Evolutionary conservation across 2,797 vertebrate genomes (phyloP), one percentile per base, ranked within the genome.

Genomic region (Perodicticus potto): DNA sequence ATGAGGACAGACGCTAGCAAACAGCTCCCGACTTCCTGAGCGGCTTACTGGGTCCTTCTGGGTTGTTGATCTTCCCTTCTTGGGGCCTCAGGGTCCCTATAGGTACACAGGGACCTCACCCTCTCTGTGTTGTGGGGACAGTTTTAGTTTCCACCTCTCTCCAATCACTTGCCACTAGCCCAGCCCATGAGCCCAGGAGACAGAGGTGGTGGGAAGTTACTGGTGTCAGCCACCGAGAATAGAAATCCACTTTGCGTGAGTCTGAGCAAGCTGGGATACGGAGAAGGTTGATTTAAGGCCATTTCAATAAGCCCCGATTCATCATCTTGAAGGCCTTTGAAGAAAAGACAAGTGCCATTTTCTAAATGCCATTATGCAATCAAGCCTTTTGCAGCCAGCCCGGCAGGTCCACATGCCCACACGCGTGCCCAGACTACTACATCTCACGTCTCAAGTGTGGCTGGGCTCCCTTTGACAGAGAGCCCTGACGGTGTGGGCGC

Each of bases 341-440:
- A 96, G 69, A 96, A 86, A 95, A 95, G 70, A 91, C 59, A 91
- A 94, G 67, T 90, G 49, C 40, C 84, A 86, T 93, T 93, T 93
- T 93, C 57, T 93, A 96, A 97, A 93, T 95, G 74, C 20, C 65
- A 95, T 96, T 93, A 92, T 92, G 70, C 80, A 95, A 91, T 96
- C 94, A 96, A 91, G 80, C 5, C n/a, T 95, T 91, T 92, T 72
- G 53, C 63, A 94, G 74, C 27, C 73, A 74, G 43, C 65, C 43
- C 0, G 2, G 43, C 23, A 95, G 78, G 14, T 59, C 72, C 49
- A 12, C 61, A 73, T 69, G 57, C 55, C 72, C 20, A 88, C 37
- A 72, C 14, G 8, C 0, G 9, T 94, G 45, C 57, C 32, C 16
- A 12, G 77, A 90, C 81, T 89, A 76, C 45, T 61, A 23, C 69